Percentiles rank a stretch among this genome's conserved stretches.
Evolutionary conservation across 2,797 vertebrate species (phyloP).

Genomic region (Sebastes matsubarae): DNA sequence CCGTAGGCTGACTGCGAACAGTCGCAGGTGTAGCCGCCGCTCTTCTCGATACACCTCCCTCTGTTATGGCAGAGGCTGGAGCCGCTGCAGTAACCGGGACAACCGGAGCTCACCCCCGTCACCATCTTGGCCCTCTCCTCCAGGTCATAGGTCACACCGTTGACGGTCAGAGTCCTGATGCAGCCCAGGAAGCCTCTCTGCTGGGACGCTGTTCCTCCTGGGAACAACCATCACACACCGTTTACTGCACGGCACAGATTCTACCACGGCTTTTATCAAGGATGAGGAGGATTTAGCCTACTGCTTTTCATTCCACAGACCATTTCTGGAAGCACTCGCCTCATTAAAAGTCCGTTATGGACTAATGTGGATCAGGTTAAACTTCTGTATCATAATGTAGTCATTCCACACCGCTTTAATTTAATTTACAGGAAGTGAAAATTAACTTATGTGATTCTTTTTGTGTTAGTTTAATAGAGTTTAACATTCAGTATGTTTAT

Average conservation of each 20-base stretch:
- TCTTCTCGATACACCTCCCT: constrained; percentile 90
- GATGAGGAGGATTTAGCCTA: fast-evolving
- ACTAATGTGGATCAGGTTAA: neutral
- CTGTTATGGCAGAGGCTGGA: constrained; percentile 88
- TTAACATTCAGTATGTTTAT: too few relatives aligned
- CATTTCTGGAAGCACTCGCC: neutral
- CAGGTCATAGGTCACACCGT: constrained; percentile 87
- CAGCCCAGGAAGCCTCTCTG: constrained; percentile 90
- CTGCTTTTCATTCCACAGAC: neutral
- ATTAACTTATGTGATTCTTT: too few relatives aligned
- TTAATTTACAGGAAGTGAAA: too few relatives aligned
- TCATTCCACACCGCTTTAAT: too few relatives aligned
- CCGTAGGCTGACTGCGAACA: constrained; percentile 89
- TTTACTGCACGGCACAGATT: neutral
- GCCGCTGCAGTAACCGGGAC: constrained; percentile 90
- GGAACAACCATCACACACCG: neutral
- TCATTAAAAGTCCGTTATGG: neutral
- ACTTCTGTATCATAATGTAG: neutral
- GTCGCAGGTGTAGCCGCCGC: constrained; percentile 88
- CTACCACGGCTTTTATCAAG: too few relatives aligned
- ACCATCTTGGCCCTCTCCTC: constrained; percentile 89
- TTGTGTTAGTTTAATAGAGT: too few relatives aligned
- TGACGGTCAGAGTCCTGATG: constrained; percentile 86
- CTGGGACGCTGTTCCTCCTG: constrained; percentile 87
- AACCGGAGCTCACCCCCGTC: constrained; percentile 87